Conservation (phyloP, 2,797 vertebrate species). For the Sternarchorhynchus goeldii region DNA sequence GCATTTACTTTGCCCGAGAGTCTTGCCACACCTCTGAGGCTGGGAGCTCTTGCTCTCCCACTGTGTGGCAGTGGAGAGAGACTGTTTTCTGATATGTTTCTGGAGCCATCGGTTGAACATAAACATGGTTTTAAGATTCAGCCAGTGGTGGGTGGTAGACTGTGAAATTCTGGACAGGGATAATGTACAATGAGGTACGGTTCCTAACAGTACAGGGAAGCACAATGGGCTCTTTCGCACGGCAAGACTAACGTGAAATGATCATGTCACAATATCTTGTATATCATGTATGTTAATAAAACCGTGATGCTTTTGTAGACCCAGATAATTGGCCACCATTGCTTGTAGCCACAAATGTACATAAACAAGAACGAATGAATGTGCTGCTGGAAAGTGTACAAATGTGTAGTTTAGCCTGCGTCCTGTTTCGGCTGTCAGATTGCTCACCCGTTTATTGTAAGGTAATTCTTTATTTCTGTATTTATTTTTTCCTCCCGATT, state of each 20-base stretch:
- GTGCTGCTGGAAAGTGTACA: too few relatives aligned
- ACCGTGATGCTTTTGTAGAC: too few relatives aligned
- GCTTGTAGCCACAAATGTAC: too few relatives aligned
- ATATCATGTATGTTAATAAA: too few relatives aligned
- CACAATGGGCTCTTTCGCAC: not conserved
- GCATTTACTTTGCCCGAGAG: not conserved
- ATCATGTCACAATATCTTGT: too few relatives aligned
- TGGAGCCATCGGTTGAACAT: not conserved
- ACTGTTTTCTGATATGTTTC: not conserved
- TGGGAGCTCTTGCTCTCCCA: not conserved
- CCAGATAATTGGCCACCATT: too few relatives aligned
- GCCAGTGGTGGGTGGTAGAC: not conserved
- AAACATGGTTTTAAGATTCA: not conserved
- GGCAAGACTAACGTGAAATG: not conserved
- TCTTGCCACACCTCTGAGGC: not conserved
- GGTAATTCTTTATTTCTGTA: too few relatives aligned
- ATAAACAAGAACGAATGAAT: too few relatives aligned
- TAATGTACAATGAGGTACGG: not conserved
- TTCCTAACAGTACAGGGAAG: not conserved
- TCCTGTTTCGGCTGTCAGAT: too few relatives aligned
- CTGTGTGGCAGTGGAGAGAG: constrained; percentile 1
- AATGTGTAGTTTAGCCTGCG: too few relatives aligned
- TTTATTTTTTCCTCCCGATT: too few relatives aligned
- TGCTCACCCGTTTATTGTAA: too few relatives aligned
- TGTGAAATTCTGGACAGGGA: not conserved